These are phyloP conservation scores for Pollachius pollachius DNA, from an alignment of 2,113 vertebrate species.

Conservation along the genomic window DNA sequence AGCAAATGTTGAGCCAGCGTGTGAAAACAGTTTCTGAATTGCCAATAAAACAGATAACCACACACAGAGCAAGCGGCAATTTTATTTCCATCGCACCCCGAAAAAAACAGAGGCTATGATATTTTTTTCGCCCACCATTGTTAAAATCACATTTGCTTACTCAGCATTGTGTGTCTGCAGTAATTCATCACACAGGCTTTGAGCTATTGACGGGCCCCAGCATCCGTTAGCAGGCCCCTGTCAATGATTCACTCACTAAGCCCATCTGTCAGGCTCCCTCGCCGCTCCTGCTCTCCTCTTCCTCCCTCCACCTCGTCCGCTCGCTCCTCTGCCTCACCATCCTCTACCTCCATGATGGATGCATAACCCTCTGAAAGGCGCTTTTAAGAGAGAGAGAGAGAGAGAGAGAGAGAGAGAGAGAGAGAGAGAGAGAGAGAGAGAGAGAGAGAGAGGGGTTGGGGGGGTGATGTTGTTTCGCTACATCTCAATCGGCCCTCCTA, in stretches of 20 bases:
- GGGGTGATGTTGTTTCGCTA: constrained; percentile 21
- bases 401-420: no score
- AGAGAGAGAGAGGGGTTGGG: no score
- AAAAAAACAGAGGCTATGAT: not conserved
- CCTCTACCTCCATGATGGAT: constrained; percentile 71
- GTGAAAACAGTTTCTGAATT: no score
- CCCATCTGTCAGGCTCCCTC: constrained; percentile 67
- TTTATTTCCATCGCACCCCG: no score
- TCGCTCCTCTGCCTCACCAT: constrained; percentile 45
- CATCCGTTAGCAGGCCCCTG: constrained; percentile 75
- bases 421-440: no score
- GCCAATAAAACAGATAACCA: no score
- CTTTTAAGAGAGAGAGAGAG: no score
- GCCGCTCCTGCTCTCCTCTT: constrained; percentile 40
- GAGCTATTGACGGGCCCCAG: constrained; percentile 77
- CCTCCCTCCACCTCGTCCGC: not conserved
- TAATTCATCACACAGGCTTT: constrained; percentile 78
- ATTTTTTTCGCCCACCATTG: constrained; percentile 68
- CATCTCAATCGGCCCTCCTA: constrained; percentile 13
- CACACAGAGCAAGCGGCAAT: no score
- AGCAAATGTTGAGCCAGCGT: no score
- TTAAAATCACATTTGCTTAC: constrained; percentile 75
- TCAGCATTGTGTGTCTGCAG: constrained; percentile 80
- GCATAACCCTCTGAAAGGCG: constrained; percentile 11
- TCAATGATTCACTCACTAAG: constrained; percentile 79